Conservation (phyloP, 2,797 vertebrate genomes). For the Ceryle rudis region DNA sequence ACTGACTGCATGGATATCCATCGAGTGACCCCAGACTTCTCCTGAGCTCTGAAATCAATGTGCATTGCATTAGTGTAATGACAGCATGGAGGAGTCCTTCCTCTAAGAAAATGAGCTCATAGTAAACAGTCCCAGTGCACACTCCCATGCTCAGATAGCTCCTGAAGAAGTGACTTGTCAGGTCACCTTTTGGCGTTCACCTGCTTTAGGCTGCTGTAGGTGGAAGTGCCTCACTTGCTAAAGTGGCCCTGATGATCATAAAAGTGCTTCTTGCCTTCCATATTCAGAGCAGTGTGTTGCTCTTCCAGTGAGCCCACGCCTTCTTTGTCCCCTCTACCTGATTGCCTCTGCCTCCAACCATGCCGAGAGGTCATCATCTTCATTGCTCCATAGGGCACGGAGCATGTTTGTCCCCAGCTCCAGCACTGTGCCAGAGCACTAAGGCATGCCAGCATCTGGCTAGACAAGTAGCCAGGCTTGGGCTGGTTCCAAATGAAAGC, state of each 20-base stretch:
- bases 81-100: not conserved
- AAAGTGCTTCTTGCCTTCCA: not conserved
- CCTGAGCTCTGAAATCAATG: not conserved
- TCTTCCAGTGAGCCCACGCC: not conserved
- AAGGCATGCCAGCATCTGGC: not conserved
- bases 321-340: not conserved
- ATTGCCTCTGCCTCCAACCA: not conserved
- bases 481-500: not conserved
- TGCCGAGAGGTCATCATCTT: not conserved
- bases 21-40: not conserved
- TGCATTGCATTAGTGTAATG: not conserved
- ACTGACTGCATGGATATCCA: not conserved
- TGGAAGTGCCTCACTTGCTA: not conserved
- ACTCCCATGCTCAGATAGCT: not conserved
- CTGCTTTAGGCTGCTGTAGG: not conserved
- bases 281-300: not conserved
- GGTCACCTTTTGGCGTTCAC: not conserved
- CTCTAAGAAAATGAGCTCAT: not conserved
- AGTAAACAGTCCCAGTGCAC: not conserved
- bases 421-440: accelerated
- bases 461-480: not conserved
- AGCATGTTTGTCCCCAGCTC: not conserved
- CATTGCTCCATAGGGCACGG: not conserved
- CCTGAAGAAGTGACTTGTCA: not conserved
- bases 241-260: not conserved